Evolutionary conservation across 2,888 invertebrate species (phyloP).

Genomic region (Cerastoderma edule): DNA sequence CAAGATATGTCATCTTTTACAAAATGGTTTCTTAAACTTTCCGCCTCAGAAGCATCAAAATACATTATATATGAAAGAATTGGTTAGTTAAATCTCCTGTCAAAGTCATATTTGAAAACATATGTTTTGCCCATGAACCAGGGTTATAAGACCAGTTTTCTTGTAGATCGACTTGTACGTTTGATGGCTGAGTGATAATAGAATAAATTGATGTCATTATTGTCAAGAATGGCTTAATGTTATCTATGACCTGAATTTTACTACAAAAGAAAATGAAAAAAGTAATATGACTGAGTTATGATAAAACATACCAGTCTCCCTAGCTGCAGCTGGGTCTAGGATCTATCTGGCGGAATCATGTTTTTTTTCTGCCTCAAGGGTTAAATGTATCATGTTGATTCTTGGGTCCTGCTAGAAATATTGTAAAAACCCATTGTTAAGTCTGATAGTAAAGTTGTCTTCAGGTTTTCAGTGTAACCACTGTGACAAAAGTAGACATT

Average conservation of each 20-base stretch:
- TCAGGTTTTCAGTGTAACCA: too few species aligned
- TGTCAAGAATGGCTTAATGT: conserved; percentile 3
- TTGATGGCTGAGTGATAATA: conserved; percentile 16
- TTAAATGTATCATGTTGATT: too few species aligned
- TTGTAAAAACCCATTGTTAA: neutral
- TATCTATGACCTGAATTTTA: neutral
- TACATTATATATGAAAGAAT: neutral
- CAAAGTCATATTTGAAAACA: neutral
- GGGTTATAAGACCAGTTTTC: neutral
- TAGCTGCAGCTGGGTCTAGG: too few species aligned
- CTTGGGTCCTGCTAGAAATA: neutral
- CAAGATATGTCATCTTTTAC: neutral
- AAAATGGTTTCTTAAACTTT: conserved; percentile 2
- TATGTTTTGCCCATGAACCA: neutral
- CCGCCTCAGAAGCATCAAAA: neutral
- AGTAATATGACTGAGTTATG: neutral
- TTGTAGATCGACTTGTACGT: neutral
- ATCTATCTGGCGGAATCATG: neutral
- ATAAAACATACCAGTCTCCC: neutral
- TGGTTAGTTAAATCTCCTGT: neutral
- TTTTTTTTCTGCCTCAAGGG: neutral
- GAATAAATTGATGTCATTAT: conserved; percentile 21
- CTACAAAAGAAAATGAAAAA: conserved; percentile 4
- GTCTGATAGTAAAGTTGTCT: too few species aligned
- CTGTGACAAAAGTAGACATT: too few species aligned